Base-by-base conservation (phyloP, 2,113 vertebrate species). In the Turnix velox region DNA sequence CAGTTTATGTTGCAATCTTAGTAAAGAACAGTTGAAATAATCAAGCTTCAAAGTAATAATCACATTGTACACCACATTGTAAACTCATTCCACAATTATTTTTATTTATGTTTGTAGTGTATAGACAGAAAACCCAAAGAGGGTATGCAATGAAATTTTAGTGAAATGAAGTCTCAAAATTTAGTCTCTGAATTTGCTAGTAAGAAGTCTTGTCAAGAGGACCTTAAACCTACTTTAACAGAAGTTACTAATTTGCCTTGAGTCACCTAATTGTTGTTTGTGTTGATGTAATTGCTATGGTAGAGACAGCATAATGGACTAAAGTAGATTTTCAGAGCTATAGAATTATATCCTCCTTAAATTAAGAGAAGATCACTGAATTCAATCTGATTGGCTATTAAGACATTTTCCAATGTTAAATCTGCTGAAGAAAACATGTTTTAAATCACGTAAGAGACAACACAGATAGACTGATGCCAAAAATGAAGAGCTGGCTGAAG, bases 211-310 rank as follows among this genome's bases (percentile, higher is more conserved):
- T 87, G 79, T 97, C 96, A 87, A 93, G 95, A 96, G 88, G 69
- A 42, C 73, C 75, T 95, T 97, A 96, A 97, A 95, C 78, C 45
- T 91, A 93, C 80, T 97, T 96, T 96, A 97, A 97, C 69, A 31
- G 82, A 96, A 96, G 73, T 96, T 94, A 96, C 94, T 96, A 97
- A 97, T 97, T 96, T 97, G 85, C 90, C 61, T 97, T 97, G 93
- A 97, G 92, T 93, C 83, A 95, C 90, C 93, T 96, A 97, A 97
- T 97, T 97, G 92, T 97, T 98, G 96, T 96, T 98, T 97, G 97
- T 94, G 66, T 88, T 94, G 92, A 94, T 96, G 54, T 91, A 97
- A 97, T 94, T 97, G 83, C 55, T 66, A 69, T 77, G 83, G 94
- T 91, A 91, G 97, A 96, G 92, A 77, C 51, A 77, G 67, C 71